These are phyloP conservation scores for Eidolon dupreanum DNA, from an alignment of 2,797 vertebrate genomes.

Conservation along the genomic window DNA sequence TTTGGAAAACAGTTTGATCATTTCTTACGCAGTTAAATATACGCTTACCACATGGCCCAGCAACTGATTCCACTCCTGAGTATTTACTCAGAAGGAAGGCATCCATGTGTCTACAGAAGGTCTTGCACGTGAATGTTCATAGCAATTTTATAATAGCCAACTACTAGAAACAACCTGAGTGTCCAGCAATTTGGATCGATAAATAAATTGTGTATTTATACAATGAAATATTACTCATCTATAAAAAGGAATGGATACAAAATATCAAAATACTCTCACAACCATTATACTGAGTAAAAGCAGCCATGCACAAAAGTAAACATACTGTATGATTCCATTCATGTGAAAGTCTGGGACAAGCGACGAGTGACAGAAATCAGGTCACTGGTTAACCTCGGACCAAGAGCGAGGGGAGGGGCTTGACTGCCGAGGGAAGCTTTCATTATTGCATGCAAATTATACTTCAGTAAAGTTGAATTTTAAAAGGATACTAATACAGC, in stretches of 20 bases:
- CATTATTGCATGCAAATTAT: not conserved
- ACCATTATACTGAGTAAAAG: not conserved
- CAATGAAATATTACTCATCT: not conserved
- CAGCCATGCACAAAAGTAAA: not conserved
- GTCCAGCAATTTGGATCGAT: not conserved
- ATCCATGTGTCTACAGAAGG: not conserved
- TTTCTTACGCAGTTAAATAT: not conserved
- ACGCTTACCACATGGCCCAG: not conserved
- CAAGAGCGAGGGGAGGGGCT: not conserved
- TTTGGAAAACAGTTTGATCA: not conserved
- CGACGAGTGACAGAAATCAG: not conserved
- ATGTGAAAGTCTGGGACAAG: not conserved
- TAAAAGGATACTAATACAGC: not conserved
- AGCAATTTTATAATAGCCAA: not conserved
- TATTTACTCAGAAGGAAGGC: not conserved
- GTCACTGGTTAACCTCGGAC: not conserved
- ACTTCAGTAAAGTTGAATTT: not conserved
- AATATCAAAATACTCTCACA: not conserved
- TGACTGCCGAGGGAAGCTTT: not conserved
- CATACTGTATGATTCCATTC: not conserved
- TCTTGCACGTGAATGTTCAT: not conserved
- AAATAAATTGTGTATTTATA: not conserved
- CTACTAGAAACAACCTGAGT: not conserved
- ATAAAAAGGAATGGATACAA: not conserved
- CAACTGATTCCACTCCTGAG: not conserved